Evolutionary conservation across 2,113 vertebrate genomes (phyloP), one percentile per base, ranked within the genome.

Genomic region (Myiozetetes cayanensis): DNA sequence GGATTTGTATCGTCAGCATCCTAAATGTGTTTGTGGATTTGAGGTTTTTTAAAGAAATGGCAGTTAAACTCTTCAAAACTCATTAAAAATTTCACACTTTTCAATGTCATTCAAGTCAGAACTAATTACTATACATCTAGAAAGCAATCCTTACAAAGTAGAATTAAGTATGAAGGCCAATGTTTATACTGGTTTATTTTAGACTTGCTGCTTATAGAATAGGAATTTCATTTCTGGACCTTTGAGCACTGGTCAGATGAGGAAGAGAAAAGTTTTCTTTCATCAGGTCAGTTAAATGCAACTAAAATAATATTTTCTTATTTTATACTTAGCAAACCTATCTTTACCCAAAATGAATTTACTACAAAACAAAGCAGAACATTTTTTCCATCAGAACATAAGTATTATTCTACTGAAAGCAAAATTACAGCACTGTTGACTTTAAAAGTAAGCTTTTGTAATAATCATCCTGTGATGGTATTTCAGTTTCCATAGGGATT

Each of bases 1-100:
- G 39, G 6, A 59, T 46, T 30, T 46, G 17, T 39, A 75, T 25
- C 1, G 0, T 8, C 19, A 68, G 13, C 22, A 37, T 22, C 11
- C 22, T 58, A 47, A 7, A 43, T 27, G 7, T 2, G 4, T 49
- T 62, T 33, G 30, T 55, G 17, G 15, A 55, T 61, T 80, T 67
- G 3, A 6, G 2, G 2, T 20, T 63, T 63, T 59, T 75, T 59
- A 2, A 87, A 52, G 41, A 52, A 85, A 89, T 33, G 6, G 3
- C 13, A 59, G 28, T 50, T 59, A 73, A 84, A 8, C 11, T 72
- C 49, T 95, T 90, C 19, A 56, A 94, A 94, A 77, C 31, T 91
- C 52, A 56, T 89, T 91, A 73, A 95, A 91, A 67, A 92, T 96
- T 87, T 94, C 89, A 92, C n/a, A 58, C 24, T n/a, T 94, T 95